Conservation (phyloP, 92 coral and sea anemone species). For the Zoanthus solanderi region DNA sequence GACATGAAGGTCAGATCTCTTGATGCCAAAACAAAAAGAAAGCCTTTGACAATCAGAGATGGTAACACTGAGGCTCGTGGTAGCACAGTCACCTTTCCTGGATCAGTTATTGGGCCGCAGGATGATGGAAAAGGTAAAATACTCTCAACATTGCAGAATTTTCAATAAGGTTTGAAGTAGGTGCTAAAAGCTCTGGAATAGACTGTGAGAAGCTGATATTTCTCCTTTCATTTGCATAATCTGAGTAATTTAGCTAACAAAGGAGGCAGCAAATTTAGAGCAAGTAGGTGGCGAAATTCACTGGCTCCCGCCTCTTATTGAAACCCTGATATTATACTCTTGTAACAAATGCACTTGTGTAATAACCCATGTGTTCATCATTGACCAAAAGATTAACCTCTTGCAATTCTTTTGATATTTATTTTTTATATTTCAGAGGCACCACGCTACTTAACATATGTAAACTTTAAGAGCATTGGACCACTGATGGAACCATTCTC, state of each 20-base stretch:
- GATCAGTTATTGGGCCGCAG: constrained; percentile 12
- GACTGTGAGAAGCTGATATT: not conserved
- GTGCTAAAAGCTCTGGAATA: not conserved
- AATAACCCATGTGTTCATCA: too few relatives aligned
- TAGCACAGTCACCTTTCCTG: constrained; percentile 12
- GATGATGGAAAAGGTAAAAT: not conserved
- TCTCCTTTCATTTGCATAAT: too few relatives aligned
- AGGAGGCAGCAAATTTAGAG: too few relatives aligned
- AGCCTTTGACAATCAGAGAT: constrained; percentile 28
- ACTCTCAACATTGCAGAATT: not conserved
- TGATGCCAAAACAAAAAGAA: constrained; percentile 2
- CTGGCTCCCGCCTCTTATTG: too few relatives aligned
- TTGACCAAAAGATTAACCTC: too few relatives aligned
- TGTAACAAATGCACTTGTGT: too few relatives aligned
- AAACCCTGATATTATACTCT: too few relatives aligned
- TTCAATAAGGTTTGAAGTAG: too few relatives aligned
- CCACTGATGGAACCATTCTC: constrained; percentile 24
- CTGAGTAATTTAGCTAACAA: too few relatives aligned
- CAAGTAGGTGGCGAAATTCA: too few relatives aligned
- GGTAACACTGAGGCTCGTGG: not conserved
- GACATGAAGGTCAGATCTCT: constrained; percentile 34
- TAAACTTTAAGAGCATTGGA: constrained; percentile 41
- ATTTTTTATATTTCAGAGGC: not conserved
- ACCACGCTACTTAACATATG: constrained; percentile 31
- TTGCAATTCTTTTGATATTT: not conserved